phyloP scores from a whole-genome alignment of 2,888 invertebrate species.

The Stenichneumon culpator region DNA sequence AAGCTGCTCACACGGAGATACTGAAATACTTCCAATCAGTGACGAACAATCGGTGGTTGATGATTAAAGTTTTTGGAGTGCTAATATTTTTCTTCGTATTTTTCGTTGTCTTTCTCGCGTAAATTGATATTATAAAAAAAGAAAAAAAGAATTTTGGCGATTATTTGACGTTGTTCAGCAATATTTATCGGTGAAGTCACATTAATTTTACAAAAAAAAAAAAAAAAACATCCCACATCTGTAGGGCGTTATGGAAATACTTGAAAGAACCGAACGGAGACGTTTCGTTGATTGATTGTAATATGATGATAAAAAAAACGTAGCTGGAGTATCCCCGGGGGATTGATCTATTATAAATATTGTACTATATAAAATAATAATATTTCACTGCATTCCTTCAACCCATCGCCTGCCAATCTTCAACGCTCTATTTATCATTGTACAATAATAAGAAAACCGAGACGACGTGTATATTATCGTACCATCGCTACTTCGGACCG shows the following conservation, averaged over 20 bases:
- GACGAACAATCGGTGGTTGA: slow-evolving; percentile 98
- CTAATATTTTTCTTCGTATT: slow-evolving; percentile 99
- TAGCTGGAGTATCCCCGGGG: slow-evolving; percentile 57
- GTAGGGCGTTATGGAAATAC: slow-evolving; percentile 54
- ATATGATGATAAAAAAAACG: slow-evolving; percentile 23
- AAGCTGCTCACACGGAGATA: slow-evolving; percentile 98
- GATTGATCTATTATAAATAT: slow-evolving; percentile 65
- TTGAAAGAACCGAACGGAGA: slow-evolving; percentile 16
- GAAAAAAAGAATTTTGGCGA: slow-evolving; percentile 13
- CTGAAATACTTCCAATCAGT: slow-evolving; percentile 99
- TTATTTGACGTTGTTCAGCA: slow-evolving; percentile 33
- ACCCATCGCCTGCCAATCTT: slow-evolving; percentile 38
- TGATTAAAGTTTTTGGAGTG: slow-evolving; percentile 99
- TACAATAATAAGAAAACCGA: slow-evolving; percentile 38
- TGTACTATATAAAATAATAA: slow-evolving; percentile 61
- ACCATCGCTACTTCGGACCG: slow-evolving; percentile 32
- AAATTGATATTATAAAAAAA: slow-evolving; percentile 75
- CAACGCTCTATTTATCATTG: slow-evolving; percentile 37
- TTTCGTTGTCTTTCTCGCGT: slow-evolving; percentile 98
- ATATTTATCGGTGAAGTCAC: slow-evolving; percentile 43
- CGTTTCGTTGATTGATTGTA: slow-evolving; percentile 41
- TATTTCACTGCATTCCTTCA: slow-evolving; percentile 67
- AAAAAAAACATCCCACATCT: slow-evolving; percentile 41
- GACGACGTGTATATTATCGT: slow-evolving; percentile 59
- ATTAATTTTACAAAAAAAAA: slow-evolving; percentile 47